These are phyloP conservation scores for Cataglyphis livida DNA, from an alignment of 2,888 invertebrate genomes.

Conservation along the genomic window DNA sequence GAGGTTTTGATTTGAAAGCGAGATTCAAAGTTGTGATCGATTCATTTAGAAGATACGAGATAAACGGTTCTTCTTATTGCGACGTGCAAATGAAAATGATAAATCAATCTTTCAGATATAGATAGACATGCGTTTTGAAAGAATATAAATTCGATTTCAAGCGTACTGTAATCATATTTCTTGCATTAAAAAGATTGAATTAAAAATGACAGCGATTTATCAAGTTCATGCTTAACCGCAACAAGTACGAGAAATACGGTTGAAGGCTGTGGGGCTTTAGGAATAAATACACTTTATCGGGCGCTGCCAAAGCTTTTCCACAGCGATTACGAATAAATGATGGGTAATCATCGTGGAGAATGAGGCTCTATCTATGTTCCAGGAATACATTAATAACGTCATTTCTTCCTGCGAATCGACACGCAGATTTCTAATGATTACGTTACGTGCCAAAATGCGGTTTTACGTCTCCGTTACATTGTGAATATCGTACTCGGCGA, in stretches of 20 bases:
- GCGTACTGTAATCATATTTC: neutral
- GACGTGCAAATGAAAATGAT: neutral
- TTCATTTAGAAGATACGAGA: neutral
- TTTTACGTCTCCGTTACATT: slow-evolving; percentile 60
- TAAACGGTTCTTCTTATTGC: neutral
- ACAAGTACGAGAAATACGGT: neutral
- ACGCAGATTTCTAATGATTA: slow-evolving; percentile 73
- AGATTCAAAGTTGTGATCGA: neutral
- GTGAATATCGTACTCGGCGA: slow-evolving; percentile 29
- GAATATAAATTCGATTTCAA: slow-evolving; percentile 16
- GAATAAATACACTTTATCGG: slow-evolving; percentile 65
- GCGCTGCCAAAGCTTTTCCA: slow-evolving; percentile 71
- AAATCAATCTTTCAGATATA: neutral
- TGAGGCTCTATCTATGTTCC: slow-evolving; percentile 76
- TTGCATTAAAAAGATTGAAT: neutral
- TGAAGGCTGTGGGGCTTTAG: slow-evolving; percentile 9
- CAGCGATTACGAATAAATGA: slow-evolving; percentile 79
- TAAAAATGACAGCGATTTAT: slow-evolving; percentile 3
- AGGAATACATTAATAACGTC: slow-evolving; percentile 82
- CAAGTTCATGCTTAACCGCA: slow-evolving; percentile 10
- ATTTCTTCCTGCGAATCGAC: slow-evolving; percentile 72
- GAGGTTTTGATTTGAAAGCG: neutral
- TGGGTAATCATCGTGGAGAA: slow-evolving; percentile 79
- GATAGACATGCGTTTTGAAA: neutral
- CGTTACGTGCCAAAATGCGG: slow-evolving; percentile 80